Evolutionary conservation across 2,888 invertebrate genomes (phyloP), one percentile per base, ranked within the genome.

Genomic region (Crossocerus cetratus): DNA sequence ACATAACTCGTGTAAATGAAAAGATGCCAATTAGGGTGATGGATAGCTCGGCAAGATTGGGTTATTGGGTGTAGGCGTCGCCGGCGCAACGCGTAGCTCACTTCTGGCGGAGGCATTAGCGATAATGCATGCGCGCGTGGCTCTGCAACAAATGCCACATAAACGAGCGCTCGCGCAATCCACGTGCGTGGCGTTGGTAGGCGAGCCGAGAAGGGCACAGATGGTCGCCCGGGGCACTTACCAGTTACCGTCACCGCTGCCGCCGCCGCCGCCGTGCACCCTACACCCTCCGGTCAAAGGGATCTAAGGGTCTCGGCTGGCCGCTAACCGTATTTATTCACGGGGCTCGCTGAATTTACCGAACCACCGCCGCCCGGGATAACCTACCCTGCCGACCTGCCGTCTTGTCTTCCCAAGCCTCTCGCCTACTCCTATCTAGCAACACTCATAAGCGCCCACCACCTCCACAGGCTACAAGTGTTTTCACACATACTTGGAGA

Each of bases 181-280:
- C 88, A 87, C 88, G 88, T 87, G 88, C 78, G 82, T 81, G 82
- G 32, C 32, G 23, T 32, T 32, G 8, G 1, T 32, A 32, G 32
- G 1, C 8, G 32, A 32, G 83, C 83, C 78, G 83, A 81, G 83
- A 85, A 85, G 88, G 86, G 87, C 90, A 90, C 90, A 90, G 90
- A 90, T 90, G 90, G 90, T 86, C 88, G 89, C 89, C 89, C 84
- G 78, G 84, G 89, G 89, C 88, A 90, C 88, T 90, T 90, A 88
- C 88, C 87, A 87, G 88, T 86, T 87, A 84, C 87, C 85, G 32
- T 32, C 32, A 32, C 32, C 32, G 86, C 86, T 87, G 85, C 87
- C 85, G 32, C 11, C 32, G 11, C 32, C 32, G 86, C 86, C 87
- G 85, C 86, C 87, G 86, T 75, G 74, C 62, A 49, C 72, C 74